These are phyloP conservation scores for Chymomyza procnemis DNA, from an alignment of 2,888 invertebrate genomes.

Conservation along the genomic window DNA sequence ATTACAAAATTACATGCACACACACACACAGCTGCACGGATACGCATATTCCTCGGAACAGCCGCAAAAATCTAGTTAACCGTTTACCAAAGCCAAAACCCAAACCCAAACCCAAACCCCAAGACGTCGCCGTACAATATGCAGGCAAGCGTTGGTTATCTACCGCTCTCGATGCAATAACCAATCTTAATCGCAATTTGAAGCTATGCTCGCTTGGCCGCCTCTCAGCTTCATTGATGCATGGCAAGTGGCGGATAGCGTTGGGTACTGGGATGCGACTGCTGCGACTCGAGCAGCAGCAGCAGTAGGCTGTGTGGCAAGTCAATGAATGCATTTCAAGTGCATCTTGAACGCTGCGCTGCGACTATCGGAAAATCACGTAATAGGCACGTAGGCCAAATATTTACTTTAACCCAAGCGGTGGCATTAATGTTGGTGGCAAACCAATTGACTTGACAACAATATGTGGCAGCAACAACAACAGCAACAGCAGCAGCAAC, in stretches of 20 bases:
- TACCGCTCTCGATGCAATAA: neutral
- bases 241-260: neutral
- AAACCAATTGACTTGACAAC: constrained; percentile 61
- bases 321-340: neutral
- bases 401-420: constrained; percentile 51
- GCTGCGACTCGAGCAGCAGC: too few relatives aligned
- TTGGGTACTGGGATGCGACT: neutral
- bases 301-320: neutral
- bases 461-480: constrained; percentile 18
- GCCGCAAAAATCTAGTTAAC: neutral
- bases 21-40: neutral
- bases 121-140: neutral
- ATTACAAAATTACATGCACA: constrained; percentile 50
- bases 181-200: neutral
- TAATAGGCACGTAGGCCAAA: constrained; percentile 70
- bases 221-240: neutral
- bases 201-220: neutral
- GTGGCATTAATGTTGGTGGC: constrained; percentile 54
- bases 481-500: constrained; percentile 25
- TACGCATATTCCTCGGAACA: neutral
- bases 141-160: neutral
- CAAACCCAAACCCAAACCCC: neutral
- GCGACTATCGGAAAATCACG: constrained; percentile 67
- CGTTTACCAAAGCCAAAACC: neutral
- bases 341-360: neutral